Evolutionary conservation across 2,888 invertebrate genomes (phyloP).

Genomic region (Rhagonycha fulva): DNA sequence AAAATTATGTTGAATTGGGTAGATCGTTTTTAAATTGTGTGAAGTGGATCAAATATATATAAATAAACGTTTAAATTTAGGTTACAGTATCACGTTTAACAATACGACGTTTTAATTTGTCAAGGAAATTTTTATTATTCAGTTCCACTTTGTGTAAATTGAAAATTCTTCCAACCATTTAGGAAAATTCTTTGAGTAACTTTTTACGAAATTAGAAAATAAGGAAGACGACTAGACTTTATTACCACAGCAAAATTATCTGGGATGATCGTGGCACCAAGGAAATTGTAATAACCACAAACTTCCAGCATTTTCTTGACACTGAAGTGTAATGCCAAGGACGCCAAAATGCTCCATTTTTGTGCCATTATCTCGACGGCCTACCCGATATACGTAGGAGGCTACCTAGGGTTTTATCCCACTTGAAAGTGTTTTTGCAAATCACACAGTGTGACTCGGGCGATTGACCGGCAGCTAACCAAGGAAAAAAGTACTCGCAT

Average conservation of each 20-base stretch:
- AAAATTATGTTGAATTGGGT: neutral
- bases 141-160: neutral
- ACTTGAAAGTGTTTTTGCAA: too few relatives aligned
- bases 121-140: neutral
- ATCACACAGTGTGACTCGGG: too few relatives aligned
- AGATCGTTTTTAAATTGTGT: neutral
- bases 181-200: neutral
- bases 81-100: neutral
- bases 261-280: neutral
- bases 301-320: neutral
- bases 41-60: neutral
- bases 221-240: neutral
- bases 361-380: too few relatives aligned
- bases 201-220: neutral
- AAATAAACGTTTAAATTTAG: neutral
- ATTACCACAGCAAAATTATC: neutral
- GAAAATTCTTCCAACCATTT: neutral
- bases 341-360: too few relatives aligned
- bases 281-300: neutral
- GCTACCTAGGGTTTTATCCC: too few relatives aligned
- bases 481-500: too few relatives aligned
- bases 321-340: neutral
- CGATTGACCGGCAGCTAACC: too few relatives aligned
- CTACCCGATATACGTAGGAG: too few relatives aligned
- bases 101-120: neutral